Percentiles rank a stretch among this genome's conserved stretches.
Conservation (phyloP, 2,888 invertebrate species). For the Cordylochernes scorpioides region DNA sequence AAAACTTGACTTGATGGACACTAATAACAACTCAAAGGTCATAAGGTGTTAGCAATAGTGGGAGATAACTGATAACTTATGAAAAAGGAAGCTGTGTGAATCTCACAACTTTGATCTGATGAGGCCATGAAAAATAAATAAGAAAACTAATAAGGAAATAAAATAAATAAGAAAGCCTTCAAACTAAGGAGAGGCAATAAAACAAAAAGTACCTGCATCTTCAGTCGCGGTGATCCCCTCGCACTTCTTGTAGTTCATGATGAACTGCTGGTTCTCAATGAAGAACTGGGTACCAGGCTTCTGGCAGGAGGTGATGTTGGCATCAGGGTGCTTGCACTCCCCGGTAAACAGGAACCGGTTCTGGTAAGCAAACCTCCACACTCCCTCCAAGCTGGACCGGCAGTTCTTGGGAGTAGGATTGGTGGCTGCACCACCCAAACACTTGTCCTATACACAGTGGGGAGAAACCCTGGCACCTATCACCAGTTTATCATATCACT, state of each 20-base stretch:
- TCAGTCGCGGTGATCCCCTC: slow-evolving; percentile 70
- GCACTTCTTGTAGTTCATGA: slow-evolving; percentile 72
- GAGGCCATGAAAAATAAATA: no score
- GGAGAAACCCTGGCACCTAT: no score
- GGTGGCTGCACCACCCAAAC: slow-evolving; percentile 32
- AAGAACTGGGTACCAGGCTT: slow-evolving; percentile 81
- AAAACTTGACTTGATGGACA: no score
- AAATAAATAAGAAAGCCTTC: no score
- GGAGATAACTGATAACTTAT: no score
- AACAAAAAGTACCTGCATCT: slow-evolving; percentile 37
- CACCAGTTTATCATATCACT: background rate
- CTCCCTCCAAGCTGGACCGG: slow-evolving; percentile 68
- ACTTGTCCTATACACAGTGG: no score
- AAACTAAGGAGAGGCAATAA: no score
- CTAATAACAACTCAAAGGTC: no score
- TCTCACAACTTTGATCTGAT: no score
- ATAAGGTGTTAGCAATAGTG: no score
- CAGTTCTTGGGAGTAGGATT: slow-evolving; percentile 73
- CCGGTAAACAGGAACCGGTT: slow-evolving; percentile 52
- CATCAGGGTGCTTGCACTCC: slow-evolving; percentile 60
- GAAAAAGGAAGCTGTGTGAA: no score
- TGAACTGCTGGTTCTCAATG: slow-evolving; percentile 86
- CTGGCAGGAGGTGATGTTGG: slow-evolving; percentile 73
- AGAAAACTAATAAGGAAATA: no score
- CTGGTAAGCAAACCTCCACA: slow-evolving; percentile 83